Evolutionary conservation across 2,888 invertebrate species (phyloP), one percentile per base, ranked within the genome.

Genomic region (Drosophila anceps): DNA sequence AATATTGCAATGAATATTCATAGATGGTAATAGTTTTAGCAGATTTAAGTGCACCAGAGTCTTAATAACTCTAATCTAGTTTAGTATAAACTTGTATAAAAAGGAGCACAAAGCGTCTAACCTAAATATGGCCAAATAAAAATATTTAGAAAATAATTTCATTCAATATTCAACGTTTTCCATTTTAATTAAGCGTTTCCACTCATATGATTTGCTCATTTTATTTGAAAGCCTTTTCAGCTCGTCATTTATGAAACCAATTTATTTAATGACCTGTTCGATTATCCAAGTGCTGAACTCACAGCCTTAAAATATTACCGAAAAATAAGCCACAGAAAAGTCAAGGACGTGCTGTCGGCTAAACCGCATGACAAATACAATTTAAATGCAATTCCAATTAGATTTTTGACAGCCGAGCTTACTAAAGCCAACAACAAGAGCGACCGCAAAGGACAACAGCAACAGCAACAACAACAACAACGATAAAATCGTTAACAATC

Each of bases 301-400:
- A 39, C 39, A 29, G 39, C 13, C 39, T 8, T 24, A 13, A 39
- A 37, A 10, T 50, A 31, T 46, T 10, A 24, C 18, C 20, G 1
- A 12, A 33, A 7, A 20, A 12, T 1, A 35, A 24, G 53, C 64
- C 44, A 43, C 64, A 54, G 31, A 29, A 31, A 59, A 12, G 31
- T 35, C 41, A 57, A 59, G 43, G 33, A 20, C 29, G 13, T 61
- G 60, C 41, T 71, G 62, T 62, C 53, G 18, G 29, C 41, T 9
- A 63, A 76, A 57, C 71, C 69, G 54, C 73, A 69, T 44, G 51
- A 27, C 67, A 77, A 54, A 68, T 69, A 41, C 48, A 69, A 76
- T 85, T 73, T 61, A 48, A 73, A 82, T 88, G 73, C 73, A 73
- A 78, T 76, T 67, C 62, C 71, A 83, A 83, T 89, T 86, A 76